Percentiles rank a stretch among this genome's conserved stretches.
phyloP scores from a whole-genome alignment of 2,113 vertebrate species.

The Piaya cayana region DNA sequence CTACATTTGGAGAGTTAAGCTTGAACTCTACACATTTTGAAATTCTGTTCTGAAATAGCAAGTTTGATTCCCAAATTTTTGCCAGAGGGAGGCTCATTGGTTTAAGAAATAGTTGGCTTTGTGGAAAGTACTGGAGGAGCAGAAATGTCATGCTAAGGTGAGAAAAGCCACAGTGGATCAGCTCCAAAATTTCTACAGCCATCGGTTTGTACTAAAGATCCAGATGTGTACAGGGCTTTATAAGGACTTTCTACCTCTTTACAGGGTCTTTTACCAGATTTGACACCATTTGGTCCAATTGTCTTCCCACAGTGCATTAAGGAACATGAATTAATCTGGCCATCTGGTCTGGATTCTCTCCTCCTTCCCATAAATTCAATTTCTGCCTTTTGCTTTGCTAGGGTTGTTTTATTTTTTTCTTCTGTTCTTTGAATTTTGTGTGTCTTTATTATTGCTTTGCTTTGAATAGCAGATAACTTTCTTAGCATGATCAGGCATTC shows the following conservation, averaged over 20 bases:
- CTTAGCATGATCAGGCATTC: neutral
- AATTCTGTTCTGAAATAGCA: neutral
- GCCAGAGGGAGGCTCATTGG: neutral
- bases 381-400: neutral
- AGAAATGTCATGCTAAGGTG: neutral
- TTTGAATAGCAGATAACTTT: neutral
- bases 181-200: neutral
- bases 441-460: neutral
- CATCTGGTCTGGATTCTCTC: neutral
- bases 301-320: neutral
- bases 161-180: neutral
- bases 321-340: neutral
- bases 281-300: neutral
- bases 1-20: neutral
- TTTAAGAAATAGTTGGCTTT: neutral
- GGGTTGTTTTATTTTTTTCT: neutral
- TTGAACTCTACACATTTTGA: neutral
- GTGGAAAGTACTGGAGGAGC: neutral
- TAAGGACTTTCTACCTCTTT: neutral
- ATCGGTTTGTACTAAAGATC: neutral
- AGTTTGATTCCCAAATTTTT: neutral
- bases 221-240: neutral
- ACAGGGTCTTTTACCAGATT: neutral
- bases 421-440: neutral
- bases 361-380: neutral